Evolutionary conservation across 23 tunicate species (phyloP).

Genomic region (Trididemnum clinides): DNA sequence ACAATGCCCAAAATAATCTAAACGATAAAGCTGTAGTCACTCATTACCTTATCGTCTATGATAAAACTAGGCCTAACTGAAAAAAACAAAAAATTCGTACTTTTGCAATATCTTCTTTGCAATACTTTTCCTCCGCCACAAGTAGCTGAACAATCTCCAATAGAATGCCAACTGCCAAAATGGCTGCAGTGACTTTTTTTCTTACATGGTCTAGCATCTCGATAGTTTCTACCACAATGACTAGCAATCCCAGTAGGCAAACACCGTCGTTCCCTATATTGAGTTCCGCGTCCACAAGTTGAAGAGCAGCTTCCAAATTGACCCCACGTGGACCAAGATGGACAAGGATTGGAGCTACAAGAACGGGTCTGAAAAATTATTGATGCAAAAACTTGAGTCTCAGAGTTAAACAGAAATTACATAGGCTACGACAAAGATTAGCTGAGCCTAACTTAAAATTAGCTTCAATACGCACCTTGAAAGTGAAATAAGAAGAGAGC

Average conservation of each 20-base stretch:
- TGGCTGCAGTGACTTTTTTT: conserved; percentile 20
- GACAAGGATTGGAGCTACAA: conserved; percentile 48
- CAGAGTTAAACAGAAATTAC: too few relatives aligned
- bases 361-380: conserved; percentile 2
- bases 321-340: conserved; percentile 70
- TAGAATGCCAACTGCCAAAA: conserved; percentile 37
- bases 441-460: too few relatives aligned
- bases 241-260: conserved; percentile 5
- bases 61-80: too few relatives aligned
- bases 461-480: too few relatives aligned
- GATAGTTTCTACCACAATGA: conserved; percentile 16
- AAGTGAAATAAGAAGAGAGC: too few relatives aligned
- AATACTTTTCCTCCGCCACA: conserved; percentile 70
- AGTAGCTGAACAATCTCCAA: conserved; percentile 42
- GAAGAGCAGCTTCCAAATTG: conserved; percentile 35
- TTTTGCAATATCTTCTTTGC: conserved; percentile 53
- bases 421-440: too few relatives aligned
- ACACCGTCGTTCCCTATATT: conserved; percentile 28
- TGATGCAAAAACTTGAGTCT: too few relatives aligned
- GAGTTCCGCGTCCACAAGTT: conserved; percentile 47
- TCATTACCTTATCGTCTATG: too few relatives aligned
- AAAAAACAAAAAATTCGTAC: too few relatives aligned
- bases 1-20: conserved; percentile 28
- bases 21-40: too few relatives aligned
- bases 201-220: neutral